Percentiles rank a stretch among this genome's conserved stretches.
phyloP scores from a whole-genome alignment of 2,113 vertebrate species.

The Solenodon paradoxus region DNA sequence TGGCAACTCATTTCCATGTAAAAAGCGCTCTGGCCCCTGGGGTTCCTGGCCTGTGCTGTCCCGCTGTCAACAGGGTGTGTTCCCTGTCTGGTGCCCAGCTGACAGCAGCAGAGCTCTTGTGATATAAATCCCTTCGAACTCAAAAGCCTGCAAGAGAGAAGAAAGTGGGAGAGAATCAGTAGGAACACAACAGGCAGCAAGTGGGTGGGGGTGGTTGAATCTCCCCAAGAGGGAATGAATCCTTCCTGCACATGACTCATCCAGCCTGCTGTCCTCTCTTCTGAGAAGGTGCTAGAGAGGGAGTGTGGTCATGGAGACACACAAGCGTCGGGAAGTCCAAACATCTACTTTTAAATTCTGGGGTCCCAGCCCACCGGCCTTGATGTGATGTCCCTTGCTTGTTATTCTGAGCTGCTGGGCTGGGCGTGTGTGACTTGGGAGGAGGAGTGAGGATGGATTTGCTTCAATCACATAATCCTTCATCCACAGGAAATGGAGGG shows the following conservation, averaged over 20 bases:
- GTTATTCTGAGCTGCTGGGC: not conserved
- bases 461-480: slow-evolving; percentile 50
- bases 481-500: slow-evolving; percentile 52
- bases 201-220: slow-evolving; percentile 46
- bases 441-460: slow-evolving; percentile 36
- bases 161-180: slow-evolving; percentile 72
- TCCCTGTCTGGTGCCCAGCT: slow-evolving; percentile 78
- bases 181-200: slow-evolving; percentile 72
- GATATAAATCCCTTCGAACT: slow-evolving; percentile 80
- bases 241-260: slow-evolving; percentile 14
- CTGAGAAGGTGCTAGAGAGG: not conserved
- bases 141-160: slow-evolving; percentile 78
- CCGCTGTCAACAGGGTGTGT: slow-evolving; percentile 78
- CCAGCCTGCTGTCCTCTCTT: not conserved
- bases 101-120: slow-evolving; percentile 76
- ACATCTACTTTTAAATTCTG: slow-evolving; percentile 25
- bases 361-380: not conserved
- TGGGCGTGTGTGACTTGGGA: not conserved
- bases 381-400: not conserved
- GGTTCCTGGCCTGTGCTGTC: slow-evolving; percentile 60
- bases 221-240: slow-evolving; percentile 62
- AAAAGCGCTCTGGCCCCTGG: slow-evolving; percentile 76
- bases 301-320: not conserved
- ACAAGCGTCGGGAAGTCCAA: not conserved
- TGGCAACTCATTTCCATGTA: slow-evolving; percentile 79